A percentile compares a stretch with the other conserved stretches of the same genome.
Conservation (phyloP, 2,797 vertebrate genomes). For the Bovichtus diacanthus region DNA sequence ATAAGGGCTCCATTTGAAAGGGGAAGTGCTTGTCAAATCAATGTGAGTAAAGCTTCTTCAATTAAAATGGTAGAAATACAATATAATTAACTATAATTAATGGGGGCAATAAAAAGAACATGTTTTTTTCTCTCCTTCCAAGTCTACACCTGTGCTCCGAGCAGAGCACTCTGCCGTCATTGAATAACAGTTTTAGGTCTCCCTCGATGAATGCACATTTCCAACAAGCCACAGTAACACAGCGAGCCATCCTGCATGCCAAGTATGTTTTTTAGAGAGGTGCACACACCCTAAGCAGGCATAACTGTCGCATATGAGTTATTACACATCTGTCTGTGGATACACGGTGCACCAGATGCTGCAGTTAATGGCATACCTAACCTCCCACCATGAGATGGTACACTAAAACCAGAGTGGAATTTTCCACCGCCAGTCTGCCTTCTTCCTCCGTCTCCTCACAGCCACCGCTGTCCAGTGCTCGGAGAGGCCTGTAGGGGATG, state of each 20-base stretch:
- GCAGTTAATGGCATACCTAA: conserved; percentile 77
- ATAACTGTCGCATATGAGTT: conserved; percentile 70
- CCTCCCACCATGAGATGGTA: conserved; percentile 58
- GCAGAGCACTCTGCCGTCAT: neutral
- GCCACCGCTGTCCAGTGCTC: conserved; percentile 49
- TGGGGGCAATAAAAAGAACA: neutral
- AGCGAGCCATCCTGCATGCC: conserved; percentile 43
- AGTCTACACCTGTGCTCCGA: neutral
- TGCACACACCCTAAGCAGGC: conserved; percentile 53
- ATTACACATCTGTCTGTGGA: conserved; percentile 73
- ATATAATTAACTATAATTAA: conserved; percentile 17
- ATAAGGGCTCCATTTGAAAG: neutral
- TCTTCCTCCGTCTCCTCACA: conserved; percentile 12
- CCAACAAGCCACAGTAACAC: conserved; percentile 13
- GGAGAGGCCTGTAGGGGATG: conserved; percentile 70
- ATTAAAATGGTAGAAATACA: neutral
- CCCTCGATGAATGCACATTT: conserved; percentile 25
- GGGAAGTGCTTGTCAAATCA: neutral
- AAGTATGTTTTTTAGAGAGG: conserved; percentile 59
- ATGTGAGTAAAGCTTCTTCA: neutral
- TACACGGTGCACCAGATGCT: conserved; percentile 72
- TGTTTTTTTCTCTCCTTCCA: neutral
- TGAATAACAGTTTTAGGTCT: conserved; percentile 22
- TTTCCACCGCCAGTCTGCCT: conserved; percentile 57
- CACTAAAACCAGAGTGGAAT: conserved; percentile 64